Base-by-base conservation (phyloP, 2,888 invertebrate species). In the Lamproptera curius region DNA sequence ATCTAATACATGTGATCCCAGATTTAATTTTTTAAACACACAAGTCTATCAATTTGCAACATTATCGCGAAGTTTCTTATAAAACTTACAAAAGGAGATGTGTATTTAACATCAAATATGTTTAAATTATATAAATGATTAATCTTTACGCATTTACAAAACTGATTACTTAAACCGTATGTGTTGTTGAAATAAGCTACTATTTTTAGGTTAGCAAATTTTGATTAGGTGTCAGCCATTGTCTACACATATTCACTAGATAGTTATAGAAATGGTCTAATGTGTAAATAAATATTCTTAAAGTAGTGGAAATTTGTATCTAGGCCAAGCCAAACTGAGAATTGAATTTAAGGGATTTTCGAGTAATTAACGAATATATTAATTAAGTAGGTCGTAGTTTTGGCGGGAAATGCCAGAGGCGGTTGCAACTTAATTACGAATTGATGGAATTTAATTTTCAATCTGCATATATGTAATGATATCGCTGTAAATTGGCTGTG, bases 321-420 rank as follows among this genome's bases (percentile, higher is more conserved):
- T 73, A 75, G 79, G 76, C 73, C 57, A 76, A 71, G 76, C 75
- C 75, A 76, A 76, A 73, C 64, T 71, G 69, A 70, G 71, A 75
- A 75, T 73, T 75, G 72, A 74, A 47, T 53, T 63, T 55, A 58
- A 51, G 42, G 9, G 33, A 50, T 53, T 59, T 58, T 53, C 44
- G 56, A 48, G 33, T 47, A 58, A 53, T 31, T 31, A 11, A 31
- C 9, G 2, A 51, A 54, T 37, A 20, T 49, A 46, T 15, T n/a
- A 55, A 55, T 20, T 48, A 48, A 39, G 38, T 42, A 44, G 50
- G 41, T 15, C 1, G 26, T 49, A 43, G 50, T 33, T 10, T 16
- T 36, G 44, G 31, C 38, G 23, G 45, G 41, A 34, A 40, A 44
- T 49, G 49, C 31, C 40, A 42, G 39, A 26, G 17, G 15, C 31